Percentiles rank a stretch among this genome's conserved stretches.
Conservation (phyloP, 2,888 invertebrate genomes). For the Incurvaria masculella region DNA sequence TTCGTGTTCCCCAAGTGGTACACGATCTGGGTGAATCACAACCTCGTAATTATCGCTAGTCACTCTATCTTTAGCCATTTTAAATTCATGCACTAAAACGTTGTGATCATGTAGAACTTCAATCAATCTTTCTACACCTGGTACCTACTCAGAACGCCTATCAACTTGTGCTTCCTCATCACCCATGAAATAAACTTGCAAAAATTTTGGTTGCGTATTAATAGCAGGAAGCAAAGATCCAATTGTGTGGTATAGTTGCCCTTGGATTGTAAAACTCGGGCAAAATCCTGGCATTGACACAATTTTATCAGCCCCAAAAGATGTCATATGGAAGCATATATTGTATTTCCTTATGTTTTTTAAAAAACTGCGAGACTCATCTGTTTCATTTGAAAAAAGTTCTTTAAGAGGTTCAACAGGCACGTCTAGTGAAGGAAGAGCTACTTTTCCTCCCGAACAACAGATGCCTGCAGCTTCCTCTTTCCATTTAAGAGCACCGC, state of each 20-base stretch:
- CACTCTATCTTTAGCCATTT: slow-evolving; percentile 21
- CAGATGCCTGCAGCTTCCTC: slow-evolving; percentile 9
- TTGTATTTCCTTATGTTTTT: slow-evolving; percentile 12
- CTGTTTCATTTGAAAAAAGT: neutral
- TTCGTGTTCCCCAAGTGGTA: slow-evolving; percentile 21
- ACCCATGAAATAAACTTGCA: slow-evolving; percentile 24
- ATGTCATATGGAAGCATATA: slow-evolving; percentile 19
- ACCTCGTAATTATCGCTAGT: slow-evolving; percentile 20
- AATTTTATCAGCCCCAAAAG: slow-evolving; percentile 11
- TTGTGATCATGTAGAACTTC: slow-evolving; percentile 21
- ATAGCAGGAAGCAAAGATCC: slow-evolving; percentile 19
- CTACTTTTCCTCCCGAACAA: slow-evolving; percentile 7
- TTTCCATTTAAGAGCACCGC: slow-evolving; percentile 7
- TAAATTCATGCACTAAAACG: slow-evolving; percentile 19
- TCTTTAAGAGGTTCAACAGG: slow-evolving; percentile 5
- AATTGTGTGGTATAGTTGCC: slow-evolving; percentile 22
- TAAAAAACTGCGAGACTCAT: neutral
- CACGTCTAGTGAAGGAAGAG: slow-evolving; percentile 3
- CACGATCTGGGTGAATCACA: slow-evolving; percentile 21
- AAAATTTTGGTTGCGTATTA: slow-evolving; percentile 17
- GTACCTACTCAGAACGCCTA: slow-evolving; percentile 17
- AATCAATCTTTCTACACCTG: slow-evolving; percentile 18
- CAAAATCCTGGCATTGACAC: slow-evolving; percentile 18
- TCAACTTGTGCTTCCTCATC: slow-evolving; percentile 17
- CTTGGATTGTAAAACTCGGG: slow-evolving; percentile 21